phyloP scores from a whole-genome alignment of 2,888 invertebrate genomes.

The Heterodera filipjevi region DNA sequence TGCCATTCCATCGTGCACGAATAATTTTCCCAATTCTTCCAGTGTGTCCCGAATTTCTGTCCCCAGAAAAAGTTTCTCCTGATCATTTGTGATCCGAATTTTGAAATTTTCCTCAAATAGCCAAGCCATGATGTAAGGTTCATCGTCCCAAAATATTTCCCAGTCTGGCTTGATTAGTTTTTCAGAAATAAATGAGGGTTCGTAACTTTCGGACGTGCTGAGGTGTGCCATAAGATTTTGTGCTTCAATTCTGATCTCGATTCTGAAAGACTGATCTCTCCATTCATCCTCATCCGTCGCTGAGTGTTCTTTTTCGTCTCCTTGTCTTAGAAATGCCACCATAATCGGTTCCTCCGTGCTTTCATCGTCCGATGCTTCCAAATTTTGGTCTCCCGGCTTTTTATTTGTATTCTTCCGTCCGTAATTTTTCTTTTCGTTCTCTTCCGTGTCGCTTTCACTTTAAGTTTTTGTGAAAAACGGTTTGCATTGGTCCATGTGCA shows the following conservation, averaged over 20 bases:
- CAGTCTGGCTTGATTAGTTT: background rate
- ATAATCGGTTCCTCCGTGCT: background rate
- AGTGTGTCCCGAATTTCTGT: background rate
- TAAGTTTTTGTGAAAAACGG: conserved; percentile 1
- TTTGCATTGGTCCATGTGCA: conserved; percentile 14
- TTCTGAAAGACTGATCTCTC: background rate
- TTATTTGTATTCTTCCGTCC: background rate
- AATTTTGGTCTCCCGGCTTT: background rate
- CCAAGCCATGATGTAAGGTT: background rate
- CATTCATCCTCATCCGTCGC: background rate
- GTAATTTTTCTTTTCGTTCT: background rate
- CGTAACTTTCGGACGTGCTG: background rate
- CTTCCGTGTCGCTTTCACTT: background rate
- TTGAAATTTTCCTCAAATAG: background rate
- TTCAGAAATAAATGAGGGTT: background rate
- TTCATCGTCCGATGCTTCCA: background rate
- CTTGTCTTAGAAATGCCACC: background rate
- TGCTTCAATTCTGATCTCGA: background rate
- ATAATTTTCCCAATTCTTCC: background rate
- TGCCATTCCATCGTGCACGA: background rate
- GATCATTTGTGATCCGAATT: background rate
- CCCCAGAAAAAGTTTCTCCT: background rate
- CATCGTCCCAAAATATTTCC: background rate
- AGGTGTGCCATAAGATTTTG: background rate
- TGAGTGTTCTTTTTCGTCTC: background rate